phyloP scores from a whole-genome alignment of 37 sponge, comb jelly and placozoan genomes.

The Cliona cf. orientalis region DNA sequence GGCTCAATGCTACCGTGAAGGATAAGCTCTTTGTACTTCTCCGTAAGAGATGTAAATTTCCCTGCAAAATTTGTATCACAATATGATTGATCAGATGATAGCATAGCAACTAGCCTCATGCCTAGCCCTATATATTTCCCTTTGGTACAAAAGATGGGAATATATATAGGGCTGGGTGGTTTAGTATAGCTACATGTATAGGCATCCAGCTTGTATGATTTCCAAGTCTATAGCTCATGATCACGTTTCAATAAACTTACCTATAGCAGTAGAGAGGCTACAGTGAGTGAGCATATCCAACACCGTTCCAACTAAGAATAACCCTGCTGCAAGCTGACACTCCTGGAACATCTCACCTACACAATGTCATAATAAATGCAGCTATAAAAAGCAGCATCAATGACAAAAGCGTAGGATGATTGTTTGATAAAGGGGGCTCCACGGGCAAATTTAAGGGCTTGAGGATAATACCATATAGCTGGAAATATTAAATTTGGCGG shows the following conservation, averaged over 20 bases:
- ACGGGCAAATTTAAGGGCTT: too few species aligned
- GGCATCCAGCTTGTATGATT: not conserved
- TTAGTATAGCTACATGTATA: not conserved
- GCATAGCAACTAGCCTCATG: too few species aligned
- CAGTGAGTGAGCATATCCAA: conserved; percentile 41
- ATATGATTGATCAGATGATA: not conserved
- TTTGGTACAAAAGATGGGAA: too few species aligned
- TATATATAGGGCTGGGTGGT: too few species aligned
- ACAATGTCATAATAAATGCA: too few species aligned
- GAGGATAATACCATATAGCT: too few species aligned
- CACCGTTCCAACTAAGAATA: conserved; percentile 41
- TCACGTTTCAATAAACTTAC: conserved; percentile 26
- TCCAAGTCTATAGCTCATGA: not conserved
- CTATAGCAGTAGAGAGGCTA: conserved; percentile 42
- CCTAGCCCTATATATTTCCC: too few species aligned
- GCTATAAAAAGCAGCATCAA: too few species aligned
- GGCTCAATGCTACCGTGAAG: not conserved
- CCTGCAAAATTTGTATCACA: conserved; percentile 20
- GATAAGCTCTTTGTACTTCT: conserved; percentile 35
- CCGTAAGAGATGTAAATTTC: conserved; percentile 40
- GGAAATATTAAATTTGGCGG: too few species aligned
- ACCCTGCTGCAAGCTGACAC: conserved; percentile 48
- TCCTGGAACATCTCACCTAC: conserved; percentile 45
- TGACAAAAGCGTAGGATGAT: too few species aligned
- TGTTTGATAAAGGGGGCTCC: too few species aligned